Conservation (phyloP, 2,888 invertebrate species). For the Ochropacha duplaris region DNA sequence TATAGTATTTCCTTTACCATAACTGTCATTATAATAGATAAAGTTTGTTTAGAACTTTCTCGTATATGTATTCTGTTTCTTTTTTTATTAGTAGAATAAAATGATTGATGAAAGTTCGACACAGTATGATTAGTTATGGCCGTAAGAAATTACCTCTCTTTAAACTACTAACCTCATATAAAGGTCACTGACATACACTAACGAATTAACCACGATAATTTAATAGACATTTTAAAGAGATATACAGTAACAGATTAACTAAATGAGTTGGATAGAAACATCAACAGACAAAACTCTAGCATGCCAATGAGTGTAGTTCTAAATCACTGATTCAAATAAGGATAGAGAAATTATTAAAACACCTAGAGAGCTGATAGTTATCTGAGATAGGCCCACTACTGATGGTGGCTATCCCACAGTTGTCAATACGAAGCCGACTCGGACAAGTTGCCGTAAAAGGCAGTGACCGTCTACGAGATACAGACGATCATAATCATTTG, state of each 20-base stretch:
- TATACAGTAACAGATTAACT: neutral
- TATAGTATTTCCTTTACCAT: constrained; percentile 22
- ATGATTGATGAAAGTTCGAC: constrained; percentile 1
- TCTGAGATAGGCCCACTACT: constrained; percentile 52
- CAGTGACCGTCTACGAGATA: constrained; percentile 54
- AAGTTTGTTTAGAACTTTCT: constrained; percentile 9
- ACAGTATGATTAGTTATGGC: neutral
- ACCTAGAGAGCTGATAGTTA: constrained; percentile 67
- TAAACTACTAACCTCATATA: neutral
- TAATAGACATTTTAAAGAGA: neutral
- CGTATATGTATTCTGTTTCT: neutral
- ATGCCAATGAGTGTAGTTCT: constrained; percentile 23
- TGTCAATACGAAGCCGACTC: constrained; percentile 66
- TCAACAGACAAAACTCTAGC: constrained; percentile 1
- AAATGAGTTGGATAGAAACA: neutral
- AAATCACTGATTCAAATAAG: constrained; percentile 48
- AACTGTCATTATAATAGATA: constrained; percentile 34
- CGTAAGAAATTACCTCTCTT: neutral
- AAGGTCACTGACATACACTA: neutral
- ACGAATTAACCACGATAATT: neutral
- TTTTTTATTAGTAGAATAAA: neutral
- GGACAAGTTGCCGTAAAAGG: constrained; percentile 76
- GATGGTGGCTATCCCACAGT: constrained; percentile 76
- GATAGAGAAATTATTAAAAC: constrained; percentile 70
- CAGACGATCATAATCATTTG: constrained; percentile 69